phyloP scores from a whole-genome alignment of 2,888 invertebrate species.

The Drosophila helvetica region DNA sequence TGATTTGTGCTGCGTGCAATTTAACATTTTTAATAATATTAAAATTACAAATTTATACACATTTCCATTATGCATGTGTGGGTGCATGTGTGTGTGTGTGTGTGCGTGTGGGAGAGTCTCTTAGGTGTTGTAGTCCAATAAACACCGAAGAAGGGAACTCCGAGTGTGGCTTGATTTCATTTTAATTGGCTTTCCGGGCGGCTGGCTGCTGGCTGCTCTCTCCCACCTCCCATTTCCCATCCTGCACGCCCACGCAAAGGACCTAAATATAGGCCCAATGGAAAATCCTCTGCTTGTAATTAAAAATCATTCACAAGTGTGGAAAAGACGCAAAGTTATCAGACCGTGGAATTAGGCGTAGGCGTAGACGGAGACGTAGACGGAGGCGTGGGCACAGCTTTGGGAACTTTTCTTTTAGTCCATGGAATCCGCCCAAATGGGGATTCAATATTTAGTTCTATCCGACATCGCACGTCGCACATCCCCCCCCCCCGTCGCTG shows the following conservation, averaged over 20 bases:
- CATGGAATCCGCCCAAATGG: constrained; percentile 1
- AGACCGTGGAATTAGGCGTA: constrained; percentile 15
- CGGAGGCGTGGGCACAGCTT: no score
- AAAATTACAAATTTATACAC: constrained; percentile 75
- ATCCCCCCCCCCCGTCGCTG: neutral
- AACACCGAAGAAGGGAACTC: constrained; percentile 53
- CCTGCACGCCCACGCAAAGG: neutral
- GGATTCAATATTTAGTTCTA: constrained; percentile 18
- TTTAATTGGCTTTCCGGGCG: constrained; percentile 48
- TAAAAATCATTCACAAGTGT: constrained; percentile 44
- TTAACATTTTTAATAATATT: constrained; percentile 77
- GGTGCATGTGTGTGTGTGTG: constrained; percentile 17
- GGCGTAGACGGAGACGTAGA: neutral
- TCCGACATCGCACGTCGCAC: no score
- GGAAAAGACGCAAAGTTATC: constrained; percentile 22
- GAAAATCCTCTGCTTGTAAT: constrained; percentile 26
- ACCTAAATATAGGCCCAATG: constrained; percentile 22
- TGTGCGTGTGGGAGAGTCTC: constrained; percentile 12
- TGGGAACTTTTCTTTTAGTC: neutral
- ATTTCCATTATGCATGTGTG: constrained; percentile 38
- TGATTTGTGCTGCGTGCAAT: constrained; percentile 73
- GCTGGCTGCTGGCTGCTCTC: constrained; percentile 5
- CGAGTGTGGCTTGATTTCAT: constrained; percentile 39
- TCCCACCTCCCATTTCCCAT: constrained; percentile 8
- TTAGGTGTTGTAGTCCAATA: constrained; percentile 69